These are phyloP conservation scores for Stomorhina lunata DNA, from an alignment of 2,888 invertebrate genomes.

Conservation along the genomic window DNA sequence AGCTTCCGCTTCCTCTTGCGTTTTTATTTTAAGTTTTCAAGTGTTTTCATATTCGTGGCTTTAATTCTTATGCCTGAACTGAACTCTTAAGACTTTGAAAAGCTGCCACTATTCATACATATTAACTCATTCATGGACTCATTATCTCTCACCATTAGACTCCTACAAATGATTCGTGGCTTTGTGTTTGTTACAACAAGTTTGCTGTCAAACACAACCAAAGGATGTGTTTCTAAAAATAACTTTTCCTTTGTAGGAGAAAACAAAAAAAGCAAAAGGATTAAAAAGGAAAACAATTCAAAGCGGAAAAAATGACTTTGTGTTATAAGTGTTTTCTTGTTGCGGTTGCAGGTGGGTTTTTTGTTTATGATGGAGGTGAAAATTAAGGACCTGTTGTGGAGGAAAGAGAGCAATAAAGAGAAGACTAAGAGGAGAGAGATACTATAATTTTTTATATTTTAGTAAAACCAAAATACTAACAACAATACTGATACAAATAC, in stretches of 20 bases:
- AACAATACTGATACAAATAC: no score
- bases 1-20: slow-evolving; percentile 69
- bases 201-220: background rate
- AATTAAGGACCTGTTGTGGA: background rate
- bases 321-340: background rate
- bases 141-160: no score
- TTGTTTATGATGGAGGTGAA: background rate
- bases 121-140: no score
- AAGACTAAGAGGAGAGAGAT: no score
- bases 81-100: background rate
- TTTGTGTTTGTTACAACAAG: background rate
- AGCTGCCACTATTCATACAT: background rate
- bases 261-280: background rate
- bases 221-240: background rate
- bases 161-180: no score
- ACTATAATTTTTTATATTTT: no score
- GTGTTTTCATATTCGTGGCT: background rate
- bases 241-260: background rate
- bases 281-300: background rate
- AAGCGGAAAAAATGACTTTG: background rate
- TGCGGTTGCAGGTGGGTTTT: background rate
- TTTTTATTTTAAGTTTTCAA: background rate
- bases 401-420: background rate
- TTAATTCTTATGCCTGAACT: background rate
- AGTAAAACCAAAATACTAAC: no score